Base-by-base conservation (phyloP, 2,797 vertebrate species). In the Scolopax rusticola region DNA sequence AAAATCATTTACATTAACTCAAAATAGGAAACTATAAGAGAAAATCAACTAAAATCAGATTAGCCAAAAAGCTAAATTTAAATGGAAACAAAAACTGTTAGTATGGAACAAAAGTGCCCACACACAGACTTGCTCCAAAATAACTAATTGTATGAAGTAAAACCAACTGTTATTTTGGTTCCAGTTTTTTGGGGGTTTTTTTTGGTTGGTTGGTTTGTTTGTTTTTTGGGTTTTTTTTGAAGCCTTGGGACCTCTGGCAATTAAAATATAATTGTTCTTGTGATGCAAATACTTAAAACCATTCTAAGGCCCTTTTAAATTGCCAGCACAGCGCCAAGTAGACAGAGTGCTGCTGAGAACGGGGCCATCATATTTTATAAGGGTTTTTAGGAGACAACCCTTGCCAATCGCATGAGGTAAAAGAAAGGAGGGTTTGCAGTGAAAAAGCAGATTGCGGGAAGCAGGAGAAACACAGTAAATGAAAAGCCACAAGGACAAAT, bases 401-500 rank as follows among this genome's bases (percentile, higher is more conserved):
- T 92, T 93, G 78, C 82, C 89, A 92, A 67, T 86, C 1, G 2
- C 73, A 85, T 78, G 77, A 96, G 90, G 78, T 87, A 86, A 16
- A 96, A 95, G 57, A 51, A 32, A 50, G 50, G 65, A 87, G 45
- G 12, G 76, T 94, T 63, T 91, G 75, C 73, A 95, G 81, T 92
- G 91, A 82, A 93, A 95, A 97, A 97, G 63, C 93, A 97, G 87
- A 90, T 82, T 86, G 50, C 69, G 38, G 84, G 96, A 87, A 96
- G 86, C 81, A 80, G 88, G 81, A 95, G 77, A 91, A 68, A 25
- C 13, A 67, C 41, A 91, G 93, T 96, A 97, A 95, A 95, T 93
- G 89, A 95, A 98, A 98, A 96, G 59, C 89, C 92, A 91, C 85
- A 94, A 95, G 57, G 91, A 94, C 81, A 75, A 95, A 97, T 97